Conservation (phyloP, 1,140 invertebrate species). For the Papilio polytes region DNA sequence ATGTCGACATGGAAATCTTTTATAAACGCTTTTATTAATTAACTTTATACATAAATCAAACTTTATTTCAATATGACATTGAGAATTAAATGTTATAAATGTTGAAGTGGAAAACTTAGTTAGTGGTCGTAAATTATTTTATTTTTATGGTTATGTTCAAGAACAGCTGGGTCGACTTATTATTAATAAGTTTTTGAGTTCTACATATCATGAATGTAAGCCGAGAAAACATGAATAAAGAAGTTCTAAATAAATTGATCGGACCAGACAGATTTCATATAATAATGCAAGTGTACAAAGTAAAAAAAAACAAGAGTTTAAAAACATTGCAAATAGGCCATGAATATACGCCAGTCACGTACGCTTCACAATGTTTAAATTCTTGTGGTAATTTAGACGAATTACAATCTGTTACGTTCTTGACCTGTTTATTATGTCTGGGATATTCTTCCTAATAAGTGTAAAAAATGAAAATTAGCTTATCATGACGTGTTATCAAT, state of each 20-base stretch:
- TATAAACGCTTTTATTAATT: constrained; percentile 19
- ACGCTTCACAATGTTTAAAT: constrained; percentile 20
- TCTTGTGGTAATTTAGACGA: constrained; percentile 22
- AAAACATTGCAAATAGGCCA: constrained; percentile 22
- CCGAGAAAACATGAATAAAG: background rate
- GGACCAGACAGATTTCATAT: constrained; percentile 8
- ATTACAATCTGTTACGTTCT: constrained; percentile 46
- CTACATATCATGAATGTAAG: background rate
- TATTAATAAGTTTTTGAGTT: constrained; percentile 1
- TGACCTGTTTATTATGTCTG: constrained; percentile 46
- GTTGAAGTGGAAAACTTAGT: constrained; percentile 30
- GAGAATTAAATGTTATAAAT: constrained; percentile 26
- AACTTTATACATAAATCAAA: constrained; percentile 32
- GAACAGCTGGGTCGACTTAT: background rate
- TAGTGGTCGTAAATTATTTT: constrained; percentile 21
- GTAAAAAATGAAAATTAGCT: constrained; percentile 43
- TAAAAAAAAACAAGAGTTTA: background rate
- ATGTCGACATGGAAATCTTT: constrained; percentile 4
- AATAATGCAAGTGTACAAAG: constrained; percentile 18
- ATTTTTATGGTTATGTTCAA: constrained; percentile 2
- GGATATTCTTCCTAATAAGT: constrained; percentile 41
- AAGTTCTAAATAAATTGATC: background rate
- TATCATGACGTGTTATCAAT: constrained; percentile 41
- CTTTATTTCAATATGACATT: constrained; percentile 33
- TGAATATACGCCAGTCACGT: constrained; percentile 23